Conservation (phyloP, 2,888 invertebrate species). For the Plagodis pulveraria region DNA sequence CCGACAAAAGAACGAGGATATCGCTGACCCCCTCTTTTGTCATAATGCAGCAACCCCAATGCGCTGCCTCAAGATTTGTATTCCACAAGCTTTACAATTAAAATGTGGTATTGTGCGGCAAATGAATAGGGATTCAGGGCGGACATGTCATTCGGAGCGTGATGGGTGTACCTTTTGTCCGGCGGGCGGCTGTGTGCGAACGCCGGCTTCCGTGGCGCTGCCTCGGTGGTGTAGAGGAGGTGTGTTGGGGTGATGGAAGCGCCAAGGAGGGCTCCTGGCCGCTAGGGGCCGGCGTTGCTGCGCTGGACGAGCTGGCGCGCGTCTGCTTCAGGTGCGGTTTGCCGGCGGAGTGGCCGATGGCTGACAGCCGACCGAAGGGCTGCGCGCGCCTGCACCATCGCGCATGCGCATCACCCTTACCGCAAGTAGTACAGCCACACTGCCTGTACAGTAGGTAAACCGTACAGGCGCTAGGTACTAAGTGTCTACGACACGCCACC, state of each 20-base stretch:
- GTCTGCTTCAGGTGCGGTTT: constrained; percentile 74
- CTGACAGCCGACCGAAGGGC: constrained; percentile 59
- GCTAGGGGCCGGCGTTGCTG: constrained; percentile 81
- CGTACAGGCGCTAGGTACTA: constrained; percentile 18
- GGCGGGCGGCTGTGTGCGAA: constrained; percentile 72
- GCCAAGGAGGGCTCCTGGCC: constrained; percentile 79
- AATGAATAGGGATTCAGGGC: constrained; percentile 60
- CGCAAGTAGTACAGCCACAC: constrained; percentile 47
- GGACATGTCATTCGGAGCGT: constrained; percentile 52
- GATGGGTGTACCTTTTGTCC: constrained; percentile 72
- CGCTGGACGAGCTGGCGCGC: constrained; percentile 74
- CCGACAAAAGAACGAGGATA: constrained; percentile 43
- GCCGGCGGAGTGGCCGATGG: constrained; percentile 74
- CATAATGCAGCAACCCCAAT: constrained; percentile 61
- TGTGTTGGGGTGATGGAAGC: constrained; percentile 62
- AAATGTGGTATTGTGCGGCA: constrained; percentile 55
- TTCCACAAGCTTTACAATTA: constrained; percentile 42
- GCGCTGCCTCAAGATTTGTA: constrained; percentile 36
- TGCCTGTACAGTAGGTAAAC: constrained; percentile 42
- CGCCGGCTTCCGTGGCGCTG: constrained; percentile 73
- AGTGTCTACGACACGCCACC: constrained; percentile 34
- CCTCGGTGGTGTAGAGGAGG: constrained; percentile 59
- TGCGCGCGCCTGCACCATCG: constrained; percentile 70
- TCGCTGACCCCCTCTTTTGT: constrained; percentile 44
- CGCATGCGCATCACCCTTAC: constrained; percentile 67